Evolutionary conservation across 1,140 invertebrate genomes (phyloP).

Genomic region (Sitodiplosis mosellana): DNA sequence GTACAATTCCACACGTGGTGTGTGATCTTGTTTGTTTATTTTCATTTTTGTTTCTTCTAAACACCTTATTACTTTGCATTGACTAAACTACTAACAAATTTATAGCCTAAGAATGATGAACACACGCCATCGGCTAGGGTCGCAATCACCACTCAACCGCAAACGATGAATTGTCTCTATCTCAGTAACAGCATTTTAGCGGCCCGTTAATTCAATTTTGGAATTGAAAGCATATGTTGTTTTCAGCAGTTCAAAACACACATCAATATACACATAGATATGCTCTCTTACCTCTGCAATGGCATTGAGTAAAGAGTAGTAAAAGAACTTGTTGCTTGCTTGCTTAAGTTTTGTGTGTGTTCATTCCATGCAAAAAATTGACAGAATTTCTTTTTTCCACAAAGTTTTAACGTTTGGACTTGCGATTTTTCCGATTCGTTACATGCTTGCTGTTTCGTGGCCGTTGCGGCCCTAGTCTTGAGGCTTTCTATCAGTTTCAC

Average conservation of each 20-base stretch:
- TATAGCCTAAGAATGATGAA: neutral
- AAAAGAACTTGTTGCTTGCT: neutral
- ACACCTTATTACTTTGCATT: too few species aligned
- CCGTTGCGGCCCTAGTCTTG: neutral
- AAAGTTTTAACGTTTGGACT: too few species aligned
- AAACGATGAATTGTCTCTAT: too few species aligned
- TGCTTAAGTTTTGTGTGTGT: too few species aligned
- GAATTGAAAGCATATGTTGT: too few species aligned
- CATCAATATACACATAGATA: neutral
- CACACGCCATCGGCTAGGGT: neutral
- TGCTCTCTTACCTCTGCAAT: neutral
- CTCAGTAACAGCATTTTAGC: too few species aligned
- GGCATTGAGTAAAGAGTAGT: neutral
- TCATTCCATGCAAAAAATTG: too few species aligned
- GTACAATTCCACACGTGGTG: conserved; percentile 1
- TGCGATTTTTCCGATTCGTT: neutral
- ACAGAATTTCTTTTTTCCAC: too few species aligned
- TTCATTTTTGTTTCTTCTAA: neutral
- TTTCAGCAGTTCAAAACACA: too few species aligned
- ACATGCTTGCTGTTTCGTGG: neutral
- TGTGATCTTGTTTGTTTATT: neutral
- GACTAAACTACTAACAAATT: neutral
- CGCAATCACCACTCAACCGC: too few species aligned
- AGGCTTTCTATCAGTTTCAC: conserved; percentile 1
- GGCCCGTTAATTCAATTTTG: too few species aligned